phyloP scores from a whole-genome alignment of 2,888 invertebrate species.

The Lymantria monacha region DNA sequence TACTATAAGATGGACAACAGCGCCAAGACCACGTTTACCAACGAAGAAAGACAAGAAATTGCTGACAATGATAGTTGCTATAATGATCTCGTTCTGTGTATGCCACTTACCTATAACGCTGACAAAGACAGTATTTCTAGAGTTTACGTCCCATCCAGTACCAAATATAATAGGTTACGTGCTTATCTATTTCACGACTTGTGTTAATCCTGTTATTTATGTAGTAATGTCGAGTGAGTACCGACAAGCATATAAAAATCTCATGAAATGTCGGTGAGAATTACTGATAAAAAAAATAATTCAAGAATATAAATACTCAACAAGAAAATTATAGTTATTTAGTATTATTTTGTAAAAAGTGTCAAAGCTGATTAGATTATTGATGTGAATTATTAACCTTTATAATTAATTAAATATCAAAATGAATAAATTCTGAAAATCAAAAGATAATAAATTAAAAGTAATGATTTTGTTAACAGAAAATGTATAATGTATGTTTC shows the following conservation, averaged over 20 bases:
- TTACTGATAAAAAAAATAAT: background rate
- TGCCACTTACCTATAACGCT: constrained; percentile 96
- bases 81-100: constrained; percentile 93
- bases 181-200: constrained; percentile 91
- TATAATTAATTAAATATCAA: too few species aligned
- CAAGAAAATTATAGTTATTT: background rate
- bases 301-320: constrained; percentile 4
- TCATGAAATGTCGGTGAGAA: constrained; percentile 82
- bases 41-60: constrained; percentile 88
- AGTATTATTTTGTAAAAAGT: background rate
- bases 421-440: background rate
- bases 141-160: constrained; percentile 82
- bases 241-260: constrained; percentile 91
- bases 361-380: background rate
- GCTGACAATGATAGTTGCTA: constrained; percentile 93
- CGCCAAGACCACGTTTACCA: constrained; percentile 84
- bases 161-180: constrained; percentile 92
- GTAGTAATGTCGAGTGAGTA: constrained; percentile 97
- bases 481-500: background rate
- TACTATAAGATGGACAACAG: constrained; percentile 55
- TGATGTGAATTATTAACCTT: background rate
- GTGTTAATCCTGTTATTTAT: constrained; percentile 95
- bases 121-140: constrained; percentile 88
- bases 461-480: background rate
- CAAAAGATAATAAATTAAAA: background rate